These are phyloP conservation scores for Alectoris magna DNA, from an alignment of 2,797 vertebrate genomes.

Conservation along the genomic window DNA sequence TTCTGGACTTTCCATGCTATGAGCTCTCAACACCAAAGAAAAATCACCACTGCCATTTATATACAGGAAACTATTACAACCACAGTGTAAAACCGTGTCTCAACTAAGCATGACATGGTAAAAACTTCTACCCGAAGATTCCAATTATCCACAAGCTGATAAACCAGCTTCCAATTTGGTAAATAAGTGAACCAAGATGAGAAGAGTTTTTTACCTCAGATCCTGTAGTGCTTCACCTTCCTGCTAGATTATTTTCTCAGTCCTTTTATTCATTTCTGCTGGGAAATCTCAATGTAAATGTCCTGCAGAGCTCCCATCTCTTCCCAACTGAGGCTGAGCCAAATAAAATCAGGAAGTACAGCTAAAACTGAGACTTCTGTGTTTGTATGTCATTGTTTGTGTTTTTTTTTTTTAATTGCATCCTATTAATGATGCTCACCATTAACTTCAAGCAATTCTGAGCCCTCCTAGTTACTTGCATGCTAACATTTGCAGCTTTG, in stretches of 20 bases:
- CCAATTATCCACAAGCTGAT: neutral
- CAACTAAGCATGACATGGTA: neutral
- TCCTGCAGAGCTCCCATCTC: neutral
- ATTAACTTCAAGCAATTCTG: neutral
- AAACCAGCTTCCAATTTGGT: neutral
- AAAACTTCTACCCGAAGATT: neutral
- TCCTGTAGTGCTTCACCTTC: neutral
- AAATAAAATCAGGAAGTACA: neutral
- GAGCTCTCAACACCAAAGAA: neutral
- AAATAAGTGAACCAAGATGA: neutral
- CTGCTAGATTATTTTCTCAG: neutral
- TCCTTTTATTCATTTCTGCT: neutral
- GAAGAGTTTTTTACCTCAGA: neutral
- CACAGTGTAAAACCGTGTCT: neutral
- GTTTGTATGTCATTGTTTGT: neutral
- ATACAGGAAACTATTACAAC: neutral
- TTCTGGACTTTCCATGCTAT: neutral
- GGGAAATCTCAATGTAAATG: slow-evolving; percentile 14
- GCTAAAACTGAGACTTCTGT: neutral
- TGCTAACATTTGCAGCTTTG: slow-evolving; percentile 11
- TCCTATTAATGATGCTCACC: slow-evolving; percentile 1
- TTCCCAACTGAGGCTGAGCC: neutral
- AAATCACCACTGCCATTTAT: neutral
- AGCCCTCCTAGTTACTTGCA: slow-evolving; percentile 18
- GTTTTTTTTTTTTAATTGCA: neutral